Base-by-base conservation (phyloP, 92 coral and sea anemone species). In the Zoanthus sansibaricus region DNA sequence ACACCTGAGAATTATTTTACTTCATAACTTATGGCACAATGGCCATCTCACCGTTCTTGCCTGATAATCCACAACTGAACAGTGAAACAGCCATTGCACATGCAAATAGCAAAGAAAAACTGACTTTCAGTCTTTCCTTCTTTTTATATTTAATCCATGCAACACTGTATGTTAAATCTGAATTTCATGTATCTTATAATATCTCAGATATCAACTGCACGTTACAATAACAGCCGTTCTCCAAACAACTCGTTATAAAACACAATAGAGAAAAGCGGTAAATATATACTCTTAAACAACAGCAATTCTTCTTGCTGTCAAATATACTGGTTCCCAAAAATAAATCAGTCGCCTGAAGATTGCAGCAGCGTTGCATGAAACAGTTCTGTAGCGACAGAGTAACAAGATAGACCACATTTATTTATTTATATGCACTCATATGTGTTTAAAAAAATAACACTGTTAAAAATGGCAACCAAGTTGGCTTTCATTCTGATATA, bases 11-110 rank as follows among this genome's bases (percentile, higher is more conserved):
- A 0, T 59, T 59, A 59, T 59, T 59, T 59, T 59, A 59, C 2
- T 59, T 59, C 21, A 16, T 59, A 59, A 59, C 68, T 59, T 3
- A 59, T 59, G 20, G 68, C 68, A 59, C 68, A 59, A 59, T 14
- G 20, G 68, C 21, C 20, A 14, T 59, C 68, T 59, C 68, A 59
- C 68, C 44, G 44, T 68, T 68, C 44, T 68, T 32, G 44, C 72
- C 45, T 21, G 72, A 32, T 9, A 68, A 21, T 68, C 45, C 72
- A 68, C 72, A 68, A 68, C 71, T 56, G 68, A 59, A 59, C 68
- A 59, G 68, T 59, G 68, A 59, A 59, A 59, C 68, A 59, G 68
- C 68, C 68, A 59, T 16, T 59, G 68, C 20, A 59, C 68, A 16
- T 59, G 68, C 68, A 59, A 59, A 59, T 59, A 59, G 68, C 68